Evolutionary conservation across 2,888 invertebrate species (phyloP).

Genomic region (Leptinotarsa tumamoca): DNA sequence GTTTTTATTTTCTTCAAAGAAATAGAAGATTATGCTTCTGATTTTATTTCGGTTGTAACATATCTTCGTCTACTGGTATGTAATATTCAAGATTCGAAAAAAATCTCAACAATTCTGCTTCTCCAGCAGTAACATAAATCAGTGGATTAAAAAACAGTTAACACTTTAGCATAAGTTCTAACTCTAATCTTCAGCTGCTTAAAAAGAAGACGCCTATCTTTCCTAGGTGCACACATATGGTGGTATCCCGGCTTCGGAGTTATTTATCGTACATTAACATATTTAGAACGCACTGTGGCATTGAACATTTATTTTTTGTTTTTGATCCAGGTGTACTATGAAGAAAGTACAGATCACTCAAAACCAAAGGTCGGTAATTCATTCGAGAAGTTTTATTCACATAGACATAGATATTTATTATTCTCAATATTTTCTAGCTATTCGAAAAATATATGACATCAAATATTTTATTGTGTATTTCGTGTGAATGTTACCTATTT

Average conservation of each 20-base stretch:
- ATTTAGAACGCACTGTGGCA: neutral
- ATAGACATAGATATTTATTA: too few species aligned
- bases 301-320: neutral
- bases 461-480: too few species aligned
- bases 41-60: too few species aligned
- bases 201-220: neutral
- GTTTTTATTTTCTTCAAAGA: too few species aligned
- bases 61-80: neutral
- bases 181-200: slow-evolving; percentile 8
- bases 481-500: too few species aligned
- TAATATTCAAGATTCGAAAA: neutral
- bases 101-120: neutral
- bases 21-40: too few species aligned
- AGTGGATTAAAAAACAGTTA: neutral
- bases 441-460: too few species aligned
- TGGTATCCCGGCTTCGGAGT: neutral
- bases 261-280: slow-evolving; percentile 1
- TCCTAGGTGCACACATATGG: neutral
- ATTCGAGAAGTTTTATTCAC: too few species aligned
- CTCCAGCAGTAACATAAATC: slow-evolving; percentile 7
- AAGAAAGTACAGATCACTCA: too few species aligned
- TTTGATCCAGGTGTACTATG: neutral
- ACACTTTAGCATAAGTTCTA: neutral
- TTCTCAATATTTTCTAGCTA: too few species aligned
- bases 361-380: too few species aligned